Evolutionary conservation across 2,888 invertebrate species (phyloP).

Genomic region (Epirrhoe tristata): DNA sequence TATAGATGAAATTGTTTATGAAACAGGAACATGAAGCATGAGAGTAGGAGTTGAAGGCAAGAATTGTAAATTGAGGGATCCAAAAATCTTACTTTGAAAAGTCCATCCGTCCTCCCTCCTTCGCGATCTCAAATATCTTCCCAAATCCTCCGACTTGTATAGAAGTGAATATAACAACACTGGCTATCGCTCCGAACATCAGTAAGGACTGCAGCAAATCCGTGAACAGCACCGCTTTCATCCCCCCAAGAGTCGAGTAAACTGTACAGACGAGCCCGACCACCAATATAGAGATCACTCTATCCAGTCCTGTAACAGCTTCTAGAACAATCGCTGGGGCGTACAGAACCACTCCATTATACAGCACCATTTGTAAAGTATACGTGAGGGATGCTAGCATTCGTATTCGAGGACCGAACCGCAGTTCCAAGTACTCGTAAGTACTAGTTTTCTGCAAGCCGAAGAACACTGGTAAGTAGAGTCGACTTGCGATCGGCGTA

Average conservation of each 20-base stretch:
- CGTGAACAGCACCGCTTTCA: constrained; percentile 95
- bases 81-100: constrained; percentile 86
- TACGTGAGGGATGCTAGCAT: constrained; percentile 93
- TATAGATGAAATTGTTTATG: too few species aligned
- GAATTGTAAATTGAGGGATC: neutral
- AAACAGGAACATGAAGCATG: too few species aligned
- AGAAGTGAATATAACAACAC: constrained; percentile 90
- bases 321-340: constrained; percentile 96
- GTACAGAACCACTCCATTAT: constrained; percentile 96
- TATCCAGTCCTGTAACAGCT: constrained; percentile 91
- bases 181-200: constrained; percentile 94
- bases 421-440: constrained; percentile 95
- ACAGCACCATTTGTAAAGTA: constrained; percentile 94
- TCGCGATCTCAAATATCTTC: constrained; percentile 90
- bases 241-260: constrained; percentile 95
- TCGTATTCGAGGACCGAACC: constrained; percentile 92
- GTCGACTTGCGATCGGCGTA: constrained; percentile 90
- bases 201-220: constrained; percentile 93
- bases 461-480: constrained; percentile 95
- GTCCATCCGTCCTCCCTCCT: constrained; percentile 88
- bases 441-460: constrained; percentile 93
- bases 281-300: constrained; percentile 89
- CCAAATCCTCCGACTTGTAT: constrained; percentile 89
- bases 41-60: too few species aligned
- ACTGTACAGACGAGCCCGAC: constrained; percentile 93